phyloP scores from a whole-genome alignment of 2,113 vertebrate genomes.

The Dicerorhinus sumatrensis region DNA sequence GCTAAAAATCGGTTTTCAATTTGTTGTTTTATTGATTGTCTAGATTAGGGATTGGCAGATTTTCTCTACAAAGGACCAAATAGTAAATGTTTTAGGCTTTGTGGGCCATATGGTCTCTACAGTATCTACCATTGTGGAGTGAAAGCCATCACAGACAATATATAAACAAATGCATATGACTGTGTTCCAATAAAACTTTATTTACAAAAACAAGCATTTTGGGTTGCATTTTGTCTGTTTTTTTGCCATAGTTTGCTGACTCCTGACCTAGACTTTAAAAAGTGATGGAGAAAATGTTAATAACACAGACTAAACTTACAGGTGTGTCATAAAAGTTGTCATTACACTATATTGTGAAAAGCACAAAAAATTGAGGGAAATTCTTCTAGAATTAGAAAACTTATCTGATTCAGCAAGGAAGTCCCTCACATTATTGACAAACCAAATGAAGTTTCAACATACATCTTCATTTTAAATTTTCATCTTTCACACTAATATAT shows the following conservation, averaged over 20 bases:
- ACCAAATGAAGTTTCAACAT: not conserved
- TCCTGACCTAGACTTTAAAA: not conserved
- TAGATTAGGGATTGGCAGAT: not conserved
- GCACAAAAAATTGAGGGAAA: not conserved
- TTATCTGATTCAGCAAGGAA: not conserved
- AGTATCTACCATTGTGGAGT: not conserved
- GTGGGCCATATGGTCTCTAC: no score
- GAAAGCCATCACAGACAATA: not conserved
- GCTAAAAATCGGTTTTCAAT: not conserved
- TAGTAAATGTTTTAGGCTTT: not conserved
- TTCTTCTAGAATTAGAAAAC: not conserved
- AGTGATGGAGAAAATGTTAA: constrained; percentile 6
- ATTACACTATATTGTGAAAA: not conserved
- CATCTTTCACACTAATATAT: not conserved
- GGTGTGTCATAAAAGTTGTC: not conserved
- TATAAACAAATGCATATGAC: not conserved
- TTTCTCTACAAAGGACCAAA: not conserved
- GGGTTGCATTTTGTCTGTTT: not conserved
- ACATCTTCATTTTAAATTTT: not conserved
- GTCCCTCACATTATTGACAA: not conserved
- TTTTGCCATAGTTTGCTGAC: not conserved
- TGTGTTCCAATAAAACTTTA: not conserved
- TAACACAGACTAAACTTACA: constrained; percentile 9
- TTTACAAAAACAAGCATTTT: not conserved
- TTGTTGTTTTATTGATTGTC: not conserved